Conservation (phyloP, 2,888 invertebrate species). For the Idaea dimidiata region DNA sequence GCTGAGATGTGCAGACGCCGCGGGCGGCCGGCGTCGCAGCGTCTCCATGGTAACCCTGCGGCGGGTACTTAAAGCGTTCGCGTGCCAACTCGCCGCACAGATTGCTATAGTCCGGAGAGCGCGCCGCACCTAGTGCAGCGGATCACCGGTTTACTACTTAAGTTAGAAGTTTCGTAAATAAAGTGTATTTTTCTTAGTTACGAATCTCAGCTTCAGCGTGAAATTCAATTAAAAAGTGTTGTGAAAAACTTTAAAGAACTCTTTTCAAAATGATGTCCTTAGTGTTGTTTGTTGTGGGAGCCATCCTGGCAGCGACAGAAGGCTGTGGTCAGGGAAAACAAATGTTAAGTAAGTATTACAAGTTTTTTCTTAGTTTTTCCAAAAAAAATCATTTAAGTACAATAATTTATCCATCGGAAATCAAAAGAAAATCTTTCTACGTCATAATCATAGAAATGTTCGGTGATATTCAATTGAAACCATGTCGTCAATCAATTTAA, state of each 20-base stretch:
- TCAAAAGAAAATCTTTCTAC: background rate
- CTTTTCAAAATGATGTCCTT: constrained; percentile 70
- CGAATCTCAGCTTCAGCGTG: constrained; percentile 73
- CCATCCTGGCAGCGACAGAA: constrained; percentile 67
- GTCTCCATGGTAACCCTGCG: constrained; percentile 69
- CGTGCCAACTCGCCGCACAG: constrained; percentile 52
- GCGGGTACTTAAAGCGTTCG: constrained; percentile 62
- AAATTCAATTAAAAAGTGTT: constrained; percentile 70
- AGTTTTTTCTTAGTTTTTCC: background rate
- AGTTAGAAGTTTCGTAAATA: constrained; percentile 79
- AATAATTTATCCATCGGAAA: background rate
- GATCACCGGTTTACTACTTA: constrained; percentile 59
- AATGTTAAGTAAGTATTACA: constrained; percentile 67
- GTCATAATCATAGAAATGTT: background rate
- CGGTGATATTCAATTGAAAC: constrained; percentile 8
- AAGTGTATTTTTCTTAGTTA: constrained; percentile 72
- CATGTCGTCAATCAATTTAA: background rate
- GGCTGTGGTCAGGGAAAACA: constrained; percentile 73
- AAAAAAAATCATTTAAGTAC: background rate
- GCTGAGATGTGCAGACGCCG: constrained; percentile 42
- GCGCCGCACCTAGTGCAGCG: constrained; percentile 76
- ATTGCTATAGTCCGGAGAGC: constrained; percentile 71
- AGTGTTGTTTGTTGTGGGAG: constrained; percentile 79
- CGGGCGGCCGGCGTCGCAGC: constrained; percentile 62
- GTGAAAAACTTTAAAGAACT: constrained; percentile 52